Base-by-base conservation (phyloP, 53 echinoderm and acorn worm genomes). In the Crossaster papposus region DNA sequence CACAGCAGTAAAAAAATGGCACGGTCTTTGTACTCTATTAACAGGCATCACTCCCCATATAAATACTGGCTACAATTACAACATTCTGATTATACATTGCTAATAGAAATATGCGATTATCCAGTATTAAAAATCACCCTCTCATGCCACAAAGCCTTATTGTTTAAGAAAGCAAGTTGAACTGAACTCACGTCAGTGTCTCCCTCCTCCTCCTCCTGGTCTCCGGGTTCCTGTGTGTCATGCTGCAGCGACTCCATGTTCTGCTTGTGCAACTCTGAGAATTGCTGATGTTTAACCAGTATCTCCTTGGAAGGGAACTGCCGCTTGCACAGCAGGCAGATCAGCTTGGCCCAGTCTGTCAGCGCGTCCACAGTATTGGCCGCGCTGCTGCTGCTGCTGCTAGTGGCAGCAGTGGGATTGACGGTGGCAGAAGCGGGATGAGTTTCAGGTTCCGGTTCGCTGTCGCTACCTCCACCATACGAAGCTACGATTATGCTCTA, bases 251-350 rank as follows among this genome's bases (percentile, higher is more conserved):
- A 71, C 33, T 94, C 98, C 53, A 98, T 85, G 83, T 98, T 96
- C 80, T 98, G 98, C 74, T 98, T 98, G 89, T 98, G 98, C n/a
- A 98, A 88, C 80, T 97, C 98, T 2, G 95, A 96, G 88, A 98
- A 94, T 91, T 98, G 96, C 35, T 98, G 98, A 72, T 98, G 98
- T 79, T 98, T 98, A 10, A 96, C 92, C 14, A 98, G 89, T 36
- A 95, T 93, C 75, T 96, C 98, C 62, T 87, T 93, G 1, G 95
- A 93, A 0, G 94, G 98, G 82, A 98, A 96, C 96, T 98, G 98
- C 44, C 98, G 86, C 86, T 98, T 96, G 83, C 98, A 98, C 63
- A 98, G 96, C 36, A 98, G 89, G 86, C 98, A 98, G 78, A 95
- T 95, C 33, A 98, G 93, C 72, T 95, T 94, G 70, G 83, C 85